Evolutionary conservation across 2,888 invertebrate genomes (phyloP).

Genomic region (Ferdinandea cuprea): DNA sequence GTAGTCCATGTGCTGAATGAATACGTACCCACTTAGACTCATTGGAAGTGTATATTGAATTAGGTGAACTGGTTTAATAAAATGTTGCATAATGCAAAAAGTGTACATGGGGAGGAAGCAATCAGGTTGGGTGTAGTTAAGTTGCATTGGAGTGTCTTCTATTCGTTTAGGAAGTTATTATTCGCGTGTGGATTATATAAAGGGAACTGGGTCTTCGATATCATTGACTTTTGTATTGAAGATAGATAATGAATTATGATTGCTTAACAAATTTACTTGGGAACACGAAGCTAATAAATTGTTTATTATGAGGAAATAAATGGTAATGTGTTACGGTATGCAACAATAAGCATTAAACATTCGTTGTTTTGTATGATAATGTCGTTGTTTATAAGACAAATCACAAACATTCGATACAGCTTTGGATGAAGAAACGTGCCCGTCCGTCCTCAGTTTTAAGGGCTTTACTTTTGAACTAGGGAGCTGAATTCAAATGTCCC

Average conservation of each 20-base stretch:
- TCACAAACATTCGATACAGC: no score
- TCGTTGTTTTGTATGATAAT: no score
- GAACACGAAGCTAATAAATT: not conserved
- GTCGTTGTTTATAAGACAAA: no score
- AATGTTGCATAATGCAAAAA: conserved; percentile 54
- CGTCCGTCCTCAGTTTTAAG: no score
- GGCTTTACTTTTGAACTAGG: no score
- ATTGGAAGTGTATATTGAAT: conserved; percentile 59
- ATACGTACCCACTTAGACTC: conserved; percentile 35
- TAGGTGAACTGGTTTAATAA: conserved; percentile 57
- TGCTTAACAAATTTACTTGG: not conserved
- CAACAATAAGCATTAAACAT: no score
- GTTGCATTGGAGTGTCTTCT: conserved; percentile 42
- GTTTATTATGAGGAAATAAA: conserved; percentile 5
- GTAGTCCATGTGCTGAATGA: conserved; percentile 2
- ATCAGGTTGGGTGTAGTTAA: conserved; percentile 7
- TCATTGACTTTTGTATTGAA: not conserved
- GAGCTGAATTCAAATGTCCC: no score
- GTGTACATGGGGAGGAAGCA: not conserved
- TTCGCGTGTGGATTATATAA: conserved; percentile 16
- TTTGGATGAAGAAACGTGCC: no score
- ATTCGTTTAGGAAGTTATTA: conserved; percentile 20
- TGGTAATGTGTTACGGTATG: not conserved
- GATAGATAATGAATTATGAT: conserved; percentile 16
- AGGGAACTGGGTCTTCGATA: not conserved